These are phyloP conservation scores for Bellardia pandia DNA, from an alignment of 2,888 invertebrate genomes.

Conservation along the genomic window DNA sequence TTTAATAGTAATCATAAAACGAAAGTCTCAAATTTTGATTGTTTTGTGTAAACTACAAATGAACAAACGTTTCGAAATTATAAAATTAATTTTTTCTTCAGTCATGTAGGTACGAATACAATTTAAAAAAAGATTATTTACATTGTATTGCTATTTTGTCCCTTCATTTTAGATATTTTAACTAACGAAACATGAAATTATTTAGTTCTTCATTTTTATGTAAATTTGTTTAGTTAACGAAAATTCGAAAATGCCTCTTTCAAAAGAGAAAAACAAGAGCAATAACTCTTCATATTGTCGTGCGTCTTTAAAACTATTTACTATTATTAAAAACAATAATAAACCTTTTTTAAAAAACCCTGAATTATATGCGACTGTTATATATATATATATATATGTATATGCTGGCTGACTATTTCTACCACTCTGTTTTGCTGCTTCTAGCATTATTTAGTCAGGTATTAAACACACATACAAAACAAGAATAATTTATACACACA, in stretches of 20 bases:
- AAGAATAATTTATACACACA: not conserved
- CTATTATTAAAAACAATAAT: constrained; percentile 26
- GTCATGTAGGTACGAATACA: too few relatives aligned
- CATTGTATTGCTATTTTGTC: not conserved
- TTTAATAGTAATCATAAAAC: not conserved
- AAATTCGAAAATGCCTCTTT: not conserved
- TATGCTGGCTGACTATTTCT: constrained; percentile 8
- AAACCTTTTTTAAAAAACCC: constrained; percentile 13
- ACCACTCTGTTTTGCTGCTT: not conserved
- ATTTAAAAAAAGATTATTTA: not conserved
- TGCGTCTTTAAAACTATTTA: not conserved
- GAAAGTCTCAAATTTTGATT: too few relatives aligned
- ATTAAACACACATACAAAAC: constrained; percentile 28
- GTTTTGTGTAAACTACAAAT: too few relatives aligned
- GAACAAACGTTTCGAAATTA: too few relatives aligned
- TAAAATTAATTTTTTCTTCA: too few relatives aligned
- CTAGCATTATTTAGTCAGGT: constrained; percentile 37
- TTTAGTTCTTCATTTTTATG: not conserved
- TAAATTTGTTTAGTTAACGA: not conserved
- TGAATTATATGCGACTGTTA: constrained; percentile 32
- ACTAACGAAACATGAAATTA: not conserved
- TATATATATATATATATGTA: too few relatives aligned
- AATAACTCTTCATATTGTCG: not conserved
- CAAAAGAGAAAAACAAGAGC: not conserved
- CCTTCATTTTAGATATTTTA: not conserved